Evolutionary conservation across 2,113 vertebrate genomes (phyloP).

Genomic region (Lagopus leucura): DNA sequence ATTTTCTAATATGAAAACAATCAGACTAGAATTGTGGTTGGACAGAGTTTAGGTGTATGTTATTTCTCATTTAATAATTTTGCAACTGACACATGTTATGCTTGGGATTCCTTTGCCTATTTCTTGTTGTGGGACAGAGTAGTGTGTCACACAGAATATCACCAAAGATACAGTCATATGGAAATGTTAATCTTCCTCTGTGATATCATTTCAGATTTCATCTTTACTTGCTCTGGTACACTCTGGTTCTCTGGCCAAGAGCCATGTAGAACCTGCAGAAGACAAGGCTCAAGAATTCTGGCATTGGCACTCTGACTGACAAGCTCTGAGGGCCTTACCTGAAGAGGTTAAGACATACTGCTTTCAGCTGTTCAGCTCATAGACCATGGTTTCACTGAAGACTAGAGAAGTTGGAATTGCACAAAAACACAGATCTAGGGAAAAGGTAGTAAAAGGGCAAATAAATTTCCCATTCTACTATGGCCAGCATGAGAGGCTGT

Average conservation of each 20-base stretch:
- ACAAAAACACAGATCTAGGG: neutral
- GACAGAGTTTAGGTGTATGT: accelerated
- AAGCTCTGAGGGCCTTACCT: neutral
- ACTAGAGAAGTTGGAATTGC: neutral
- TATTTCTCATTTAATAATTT: neutral
- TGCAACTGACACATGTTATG: neutral
- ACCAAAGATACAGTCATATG: neutral
- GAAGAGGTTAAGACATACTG: neutral
- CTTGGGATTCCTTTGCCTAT: neutral
- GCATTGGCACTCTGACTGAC: neutral
- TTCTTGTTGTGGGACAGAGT: neutral
- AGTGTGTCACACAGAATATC: neutral
- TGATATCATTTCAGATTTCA: neutral
- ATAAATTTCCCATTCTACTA: neutral
- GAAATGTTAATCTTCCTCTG: neutral
- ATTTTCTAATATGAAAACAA: neutral
- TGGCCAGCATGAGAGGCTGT: accelerated
- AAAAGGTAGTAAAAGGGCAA: neutral
- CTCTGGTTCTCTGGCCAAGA: neutral
- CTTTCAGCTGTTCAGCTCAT: neutral
- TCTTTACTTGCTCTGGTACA: neutral
- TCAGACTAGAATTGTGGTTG: neutral
- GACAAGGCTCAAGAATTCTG: neutral
- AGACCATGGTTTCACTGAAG: neutral
- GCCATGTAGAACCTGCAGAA: neutral